These are phyloP conservation scores for Cyprinus carpio DNA, from an alignment of 2,113 vertebrate genomes.

Conservation along the genomic window DNA sequence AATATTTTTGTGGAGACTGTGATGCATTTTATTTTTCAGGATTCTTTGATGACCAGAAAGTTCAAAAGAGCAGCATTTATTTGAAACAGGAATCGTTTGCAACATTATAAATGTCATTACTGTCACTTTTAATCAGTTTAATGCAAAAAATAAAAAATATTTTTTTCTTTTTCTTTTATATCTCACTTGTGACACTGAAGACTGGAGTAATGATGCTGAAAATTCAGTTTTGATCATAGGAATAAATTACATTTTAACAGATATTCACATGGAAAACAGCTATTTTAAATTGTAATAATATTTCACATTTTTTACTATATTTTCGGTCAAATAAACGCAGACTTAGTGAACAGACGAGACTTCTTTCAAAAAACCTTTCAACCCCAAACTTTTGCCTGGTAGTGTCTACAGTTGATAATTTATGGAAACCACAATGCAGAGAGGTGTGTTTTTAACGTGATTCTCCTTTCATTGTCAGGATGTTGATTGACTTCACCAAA, in stretches of 20 bases:
- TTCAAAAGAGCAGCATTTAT: background rate
- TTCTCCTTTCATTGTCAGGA: slow-evolving; percentile 64
- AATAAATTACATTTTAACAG: background rate
- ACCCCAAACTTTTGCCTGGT: background rate
- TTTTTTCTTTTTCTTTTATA: too few relatives aligned
- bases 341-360: background rate
- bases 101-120: too few relatives aligned
- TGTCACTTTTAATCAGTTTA: too few relatives aligned
- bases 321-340: background rate
- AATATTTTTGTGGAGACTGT: background rate
- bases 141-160: too few relatives aligned
- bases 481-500: slow-evolving; percentile 87
- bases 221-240: background rate
- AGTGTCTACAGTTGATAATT: background rate
- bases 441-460: background rate
- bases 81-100: background rate
- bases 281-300: background rate
- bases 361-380: too few relatives aligned
- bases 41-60: background rate
- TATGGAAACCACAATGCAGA: slow-evolving; percentile 9
- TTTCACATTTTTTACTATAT: background rate
- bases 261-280: background rate
- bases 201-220: background rate
- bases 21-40: background rate
- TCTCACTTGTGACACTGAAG: background rate